phyloP scores from a whole-genome alignment of 2,888 invertebrate genomes.

The Willowsia nigromaculata region DNA sequence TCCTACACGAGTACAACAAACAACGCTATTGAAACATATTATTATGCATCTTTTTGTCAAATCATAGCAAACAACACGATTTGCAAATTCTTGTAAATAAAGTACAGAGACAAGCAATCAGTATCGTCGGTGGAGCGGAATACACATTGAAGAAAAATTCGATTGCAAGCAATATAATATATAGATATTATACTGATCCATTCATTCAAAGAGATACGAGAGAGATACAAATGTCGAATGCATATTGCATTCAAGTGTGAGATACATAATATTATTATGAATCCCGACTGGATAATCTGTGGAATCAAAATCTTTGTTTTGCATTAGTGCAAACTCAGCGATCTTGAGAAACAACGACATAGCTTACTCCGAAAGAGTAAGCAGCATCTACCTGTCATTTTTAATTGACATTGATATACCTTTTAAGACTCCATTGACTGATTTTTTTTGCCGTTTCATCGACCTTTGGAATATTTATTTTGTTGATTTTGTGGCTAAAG shows the following conservation, averaged over 20 bases:
- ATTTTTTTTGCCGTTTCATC: neutral
- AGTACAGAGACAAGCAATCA: constrained; percentile 18
- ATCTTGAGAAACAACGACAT: neutral
- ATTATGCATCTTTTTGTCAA: constrained; percentile 54
- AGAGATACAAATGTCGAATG: neutral
- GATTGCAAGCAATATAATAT: constrained; percentile 28
- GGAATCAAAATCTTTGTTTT: constrained; percentile 25
- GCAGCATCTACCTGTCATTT: neutral
- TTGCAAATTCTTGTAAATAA: constrained; percentile 55
- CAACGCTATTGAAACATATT: constrained; percentile 59
- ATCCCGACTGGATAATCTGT: neutral
- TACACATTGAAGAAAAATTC: constrained; percentile 6
- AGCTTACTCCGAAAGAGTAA: neutral
- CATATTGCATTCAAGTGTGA: neutral
- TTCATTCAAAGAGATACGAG: constrained; percentile 39
- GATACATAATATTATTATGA: neutral
- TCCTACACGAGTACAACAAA: constrained; percentile 67
- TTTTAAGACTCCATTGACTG: neutral
- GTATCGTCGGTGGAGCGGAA: constrained; percentile 16
- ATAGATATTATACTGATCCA: neutral
- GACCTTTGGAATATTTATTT: neutral
- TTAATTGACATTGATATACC: neutral
- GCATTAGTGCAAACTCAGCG: neutral
- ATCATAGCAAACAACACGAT: constrained; percentile 12
- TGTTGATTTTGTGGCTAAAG: neutral